A percentile compares a stretch with the other conserved stretches of the same genome.
phyloP scores from a whole-genome alignment of 2,888 invertebrate species.

The Polyploca ridens region DNA sequence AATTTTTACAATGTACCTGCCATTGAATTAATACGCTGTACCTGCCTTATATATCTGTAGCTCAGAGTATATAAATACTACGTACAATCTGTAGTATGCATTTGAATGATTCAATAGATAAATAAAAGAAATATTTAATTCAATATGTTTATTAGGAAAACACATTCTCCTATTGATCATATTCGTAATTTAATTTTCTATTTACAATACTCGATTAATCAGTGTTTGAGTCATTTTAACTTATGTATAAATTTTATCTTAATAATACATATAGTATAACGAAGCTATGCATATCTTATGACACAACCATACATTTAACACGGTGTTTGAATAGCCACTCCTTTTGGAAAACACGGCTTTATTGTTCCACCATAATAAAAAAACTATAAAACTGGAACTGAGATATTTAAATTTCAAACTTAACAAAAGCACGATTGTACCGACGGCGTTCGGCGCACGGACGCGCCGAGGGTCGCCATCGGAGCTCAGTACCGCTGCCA shows the following conservation, averaged over 20 bases:
- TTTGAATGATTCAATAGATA: conserved; percentile 16
- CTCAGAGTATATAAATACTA: no score
- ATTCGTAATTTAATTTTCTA: conserved; percentile 71
- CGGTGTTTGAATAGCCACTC: conserved; percentile 65
- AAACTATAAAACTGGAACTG: conserved; percentile 82
- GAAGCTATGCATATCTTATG: conserved; percentile 83
- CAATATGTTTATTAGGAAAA: conserved; percentile 81
- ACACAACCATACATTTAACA: conserved; percentile 85
- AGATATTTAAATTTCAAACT: conserved; percentile 79
- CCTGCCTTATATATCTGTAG: no score
- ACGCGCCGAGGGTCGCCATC: conserved; percentile 30
- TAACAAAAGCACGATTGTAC: conserved; percentile 75
- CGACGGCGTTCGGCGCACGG: conserved; percentile 27
- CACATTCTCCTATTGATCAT: conserved; percentile 74
- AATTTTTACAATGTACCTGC: no score
- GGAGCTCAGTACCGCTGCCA: conserved; percentile 69
- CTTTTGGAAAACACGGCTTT: conserved; percentile 52
- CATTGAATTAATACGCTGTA: no score
- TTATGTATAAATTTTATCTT: conserved; percentile 69
- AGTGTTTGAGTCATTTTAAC: conserved; percentile 70
- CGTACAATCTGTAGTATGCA: no score
- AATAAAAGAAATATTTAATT: conserved; percentile 42
- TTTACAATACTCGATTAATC: conserved; percentile 78
- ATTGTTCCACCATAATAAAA: conserved; percentile 78
- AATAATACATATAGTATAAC: conserved; percentile 75